These are phyloP conservation scores for Colossoma macropomum DNA, from an alignment of 2,113 vertebrate genomes.

Conservation along the genomic window DNA sequence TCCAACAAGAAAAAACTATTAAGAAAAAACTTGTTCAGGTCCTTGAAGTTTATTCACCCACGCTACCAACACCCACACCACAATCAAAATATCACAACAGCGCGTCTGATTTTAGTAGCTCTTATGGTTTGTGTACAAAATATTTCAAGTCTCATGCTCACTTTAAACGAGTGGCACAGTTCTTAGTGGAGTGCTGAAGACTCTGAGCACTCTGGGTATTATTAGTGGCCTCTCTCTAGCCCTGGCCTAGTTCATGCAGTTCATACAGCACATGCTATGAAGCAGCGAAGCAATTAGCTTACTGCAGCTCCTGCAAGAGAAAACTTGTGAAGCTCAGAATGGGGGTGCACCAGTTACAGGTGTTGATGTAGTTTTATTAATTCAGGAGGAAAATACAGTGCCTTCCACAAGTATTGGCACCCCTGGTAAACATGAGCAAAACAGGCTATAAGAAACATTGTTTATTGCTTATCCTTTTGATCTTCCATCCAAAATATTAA, in stretches of 20 bases:
- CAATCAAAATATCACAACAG: not conserved
- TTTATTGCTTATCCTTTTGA: no score
- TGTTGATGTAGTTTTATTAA: not conserved
- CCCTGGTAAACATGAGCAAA: no score
- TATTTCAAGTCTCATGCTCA: slow-evolving; percentile 28
- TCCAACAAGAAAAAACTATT: not conserved
- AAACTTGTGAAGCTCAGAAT: not conserved
- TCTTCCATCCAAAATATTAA: no score
- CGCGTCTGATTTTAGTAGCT: not conserved
- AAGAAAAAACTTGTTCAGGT: not conserved
- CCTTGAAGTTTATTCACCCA: not conserved
- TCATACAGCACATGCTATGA: slow-evolving; percentile 71
- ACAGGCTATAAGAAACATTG: no score
- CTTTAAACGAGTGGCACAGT: slow-evolving; percentile 68
- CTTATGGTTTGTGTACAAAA: not conserved
- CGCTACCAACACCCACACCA: not conserved
- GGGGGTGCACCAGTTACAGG: not conserved
- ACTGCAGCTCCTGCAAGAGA: not conserved
- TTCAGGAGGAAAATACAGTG: no score
- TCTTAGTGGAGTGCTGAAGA: slow-evolving; percentile 65
- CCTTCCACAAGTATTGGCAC: no score
- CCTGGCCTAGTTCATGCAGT: slow-evolving; percentile 76
- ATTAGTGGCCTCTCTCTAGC: slow-evolving; percentile 74
- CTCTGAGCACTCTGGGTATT: slow-evolving; percentile 64
- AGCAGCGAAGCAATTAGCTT: slow-evolving; percentile 62